Evolutionary conservation across 2,888 invertebrate genomes (phyloP), one percentile per base, ranked within the genome.

Genomic region (Zelleria hepariella): DNA sequence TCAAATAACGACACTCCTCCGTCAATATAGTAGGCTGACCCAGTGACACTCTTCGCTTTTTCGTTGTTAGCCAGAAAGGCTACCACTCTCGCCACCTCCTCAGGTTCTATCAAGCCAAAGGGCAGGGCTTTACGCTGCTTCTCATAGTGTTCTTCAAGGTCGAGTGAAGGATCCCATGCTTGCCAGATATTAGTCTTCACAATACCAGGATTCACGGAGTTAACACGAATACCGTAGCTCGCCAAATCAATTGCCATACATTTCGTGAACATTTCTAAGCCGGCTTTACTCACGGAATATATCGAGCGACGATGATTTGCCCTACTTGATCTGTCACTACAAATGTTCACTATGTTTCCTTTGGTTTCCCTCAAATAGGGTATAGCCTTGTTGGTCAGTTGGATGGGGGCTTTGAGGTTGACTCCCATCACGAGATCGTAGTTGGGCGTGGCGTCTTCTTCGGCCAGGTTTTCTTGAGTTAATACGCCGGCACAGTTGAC

Each of bases 41-140:
- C 61, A 51, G 59, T 62, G 59, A 58, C 47, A 59, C 56, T 51
- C 25, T 25, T 54, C 42, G 56, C 56, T 2, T 15, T 48, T 21
- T 59, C 57, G 24, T 60, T 62, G 24, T 61, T 62, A 54, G 59
- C 62, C 57, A 63, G 60, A 59, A 62, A 58, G 59, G 59, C 65
- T 66, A 69, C 68, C 64, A 67, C 64, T 65, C 66, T 62, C 56
- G 60, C 61, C 63, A 68, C 62, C 63, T 68, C 64, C 61, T 26
- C 56, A 1, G 56, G 56, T 18, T 42, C 56, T 3, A 21, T 32
- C 2, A 56, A 20, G 18, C 56, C 42, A 8, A 32, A 26, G 21
- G n/a, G 48, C 10, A 48, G 42, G 32, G 25, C 53, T 25, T 25
- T 53, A n/a, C 26, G 2, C 4, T 23, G 23, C 47, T 23, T 48